Base-by-base conservation (phyloP, 2,888 invertebrate genomes). In the Chrysopilus asiliformis region DNA sequence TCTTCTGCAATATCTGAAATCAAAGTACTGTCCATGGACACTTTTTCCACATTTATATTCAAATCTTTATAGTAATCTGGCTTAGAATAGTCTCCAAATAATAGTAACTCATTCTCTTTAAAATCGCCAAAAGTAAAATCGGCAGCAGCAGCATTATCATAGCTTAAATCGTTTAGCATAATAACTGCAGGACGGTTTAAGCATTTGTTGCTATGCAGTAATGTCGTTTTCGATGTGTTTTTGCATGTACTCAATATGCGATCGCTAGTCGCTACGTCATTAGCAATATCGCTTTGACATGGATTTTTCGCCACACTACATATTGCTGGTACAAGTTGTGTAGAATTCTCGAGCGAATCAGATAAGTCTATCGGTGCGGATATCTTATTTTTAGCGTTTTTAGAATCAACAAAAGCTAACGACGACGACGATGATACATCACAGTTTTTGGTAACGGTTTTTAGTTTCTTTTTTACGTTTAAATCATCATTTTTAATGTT, bases 71-170 rank as follows among this genome's bases (percentile, higher is more conserved):
- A 43, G 32, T 43, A 38, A 19, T 38, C 38, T 12, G 38, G 25
- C 22, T 39, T 28, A 14, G 29, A 25, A 13, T 36, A 32, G 25
- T 37, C 36, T 14, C 42, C 43, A 25, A 41, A 60, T 18, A 62
- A 48, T 39, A 55, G 56, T 19, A 63, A 41, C 39, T 63, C 62
- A 19, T 62, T 61, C 46, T 62, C 62, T 42, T 63, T 60, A 26
- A 62, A 63, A 40, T 63, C 63, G 5, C 64, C 63, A 44, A 87
- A 87, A 24, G 82, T 83, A 39, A 85, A 71, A 50, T 76, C 78
- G 45, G 69, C 69, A 45, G 67, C 68, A 47, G 64, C 62, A 37
- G 58, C 56, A 36, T 53, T 51, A 33, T 47, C 53, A 19, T 65
- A 56, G 47, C 44, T 37, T 44, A 40, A 56, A 52, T 77, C 74